These are phyloP conservation scores for Eumeta japonica DNA, from an alignment of 1,140 invertebrate species.

Conservation along the genomic window DNA sequence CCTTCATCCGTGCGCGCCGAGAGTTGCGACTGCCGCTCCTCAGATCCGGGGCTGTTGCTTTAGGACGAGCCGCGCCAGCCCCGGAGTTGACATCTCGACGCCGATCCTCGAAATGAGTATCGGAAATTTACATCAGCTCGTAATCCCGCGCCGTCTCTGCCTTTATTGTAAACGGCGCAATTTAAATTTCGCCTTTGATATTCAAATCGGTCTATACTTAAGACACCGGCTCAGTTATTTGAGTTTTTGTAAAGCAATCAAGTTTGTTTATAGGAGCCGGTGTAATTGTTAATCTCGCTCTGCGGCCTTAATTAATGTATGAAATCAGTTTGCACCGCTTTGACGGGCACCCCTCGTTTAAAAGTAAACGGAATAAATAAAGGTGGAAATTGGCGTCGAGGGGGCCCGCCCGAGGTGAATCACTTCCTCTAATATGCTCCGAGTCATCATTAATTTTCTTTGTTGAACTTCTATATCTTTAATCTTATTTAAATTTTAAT, in stretches of 20 bases:
- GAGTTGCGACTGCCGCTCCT: too few species aligned
- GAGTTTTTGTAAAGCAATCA: constrained; percentile 59
- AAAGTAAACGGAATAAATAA: constrained; percentile 21
- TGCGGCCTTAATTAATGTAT: constrained; percentile 51
- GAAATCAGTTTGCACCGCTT: constrained; percentile 34
- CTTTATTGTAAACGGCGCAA: constrained; percentile 57
- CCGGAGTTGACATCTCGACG: constrained; percentile 35
- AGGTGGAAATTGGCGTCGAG: constrained; percentile 17
- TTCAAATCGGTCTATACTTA: constrained; percentile 56
- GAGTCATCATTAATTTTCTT: too few species aligned
- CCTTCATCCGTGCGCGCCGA: too few species aligned
- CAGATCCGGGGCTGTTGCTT: too few species aligned
- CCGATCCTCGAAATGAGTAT: constrained; percentile 55
- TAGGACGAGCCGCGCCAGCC: constrained; percentile 1
- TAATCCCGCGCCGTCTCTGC: constrained; percentile 49
- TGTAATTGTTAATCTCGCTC: constrained; percentile 54
- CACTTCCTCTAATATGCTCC: too few species aligned
- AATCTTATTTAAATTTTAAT: too few species aligned
- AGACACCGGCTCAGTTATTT: constrained; percentile 58
- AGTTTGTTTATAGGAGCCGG: constrained; percentile 52
- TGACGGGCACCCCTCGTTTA: constrained; percentile 17
- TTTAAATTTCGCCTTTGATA: constrained; percentile 58
- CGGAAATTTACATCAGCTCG: constrained; percentile 55
- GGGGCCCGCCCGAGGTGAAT: too few species aligned
- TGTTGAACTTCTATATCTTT: too few species aligned